phyloP scores from a whole-genome alignment of 2,113 vertebrate genomes.

The Suricata suricatta region DNA sequence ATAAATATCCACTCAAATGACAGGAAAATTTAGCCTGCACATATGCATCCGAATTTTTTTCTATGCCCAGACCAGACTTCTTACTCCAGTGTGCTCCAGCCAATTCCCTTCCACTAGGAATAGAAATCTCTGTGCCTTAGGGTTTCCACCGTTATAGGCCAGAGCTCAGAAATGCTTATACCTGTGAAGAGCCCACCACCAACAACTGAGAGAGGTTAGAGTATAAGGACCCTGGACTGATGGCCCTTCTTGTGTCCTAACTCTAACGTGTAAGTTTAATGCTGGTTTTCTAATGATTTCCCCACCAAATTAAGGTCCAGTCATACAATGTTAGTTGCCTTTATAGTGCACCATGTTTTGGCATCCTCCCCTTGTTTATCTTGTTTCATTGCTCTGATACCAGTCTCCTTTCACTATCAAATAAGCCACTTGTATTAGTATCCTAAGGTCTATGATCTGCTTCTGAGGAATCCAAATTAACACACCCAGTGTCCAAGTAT shows the following conservation, averaged over 20 bases:
- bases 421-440: background rate
- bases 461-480: background rate
- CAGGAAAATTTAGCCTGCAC: background rate
- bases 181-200: background rate
- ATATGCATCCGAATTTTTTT: background rate
- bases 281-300: background rate
- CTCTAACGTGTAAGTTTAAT: background rate
- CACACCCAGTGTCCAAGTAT: background rate
- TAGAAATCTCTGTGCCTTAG: too few species aligned
- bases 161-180: background rate
- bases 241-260: background rate
- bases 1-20: background rate
- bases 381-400: background rate
- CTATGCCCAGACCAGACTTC: background rate
- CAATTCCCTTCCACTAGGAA: background rate
- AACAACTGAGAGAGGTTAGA: background rate
- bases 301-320: background rate
- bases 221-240: background rate
- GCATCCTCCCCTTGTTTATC: background rate
- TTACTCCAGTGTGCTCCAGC: background rate
- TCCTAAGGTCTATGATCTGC: background rate
- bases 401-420: background rate
- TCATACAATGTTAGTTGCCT: background rate
- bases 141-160: background rate
- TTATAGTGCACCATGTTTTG: background rate